Evolutionary conservation across 2,113 vertebrate genomes (phyloP), one percentile per base, ranked within the genome.

Genomic region (Lycaon pictus): DNA sequence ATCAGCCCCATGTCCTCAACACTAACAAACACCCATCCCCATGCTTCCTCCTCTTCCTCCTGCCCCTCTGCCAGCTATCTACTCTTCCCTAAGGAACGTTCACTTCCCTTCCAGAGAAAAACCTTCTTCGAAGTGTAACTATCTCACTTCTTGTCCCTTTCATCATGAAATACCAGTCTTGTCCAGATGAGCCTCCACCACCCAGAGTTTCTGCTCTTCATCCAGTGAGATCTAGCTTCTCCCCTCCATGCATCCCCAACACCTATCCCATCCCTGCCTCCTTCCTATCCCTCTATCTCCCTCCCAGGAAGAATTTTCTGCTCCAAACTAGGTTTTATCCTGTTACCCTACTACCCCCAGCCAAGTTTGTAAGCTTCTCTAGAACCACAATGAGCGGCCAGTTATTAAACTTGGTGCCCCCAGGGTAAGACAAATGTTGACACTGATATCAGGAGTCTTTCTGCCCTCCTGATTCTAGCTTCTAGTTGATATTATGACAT

Each of bases 21-120:
- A 17, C 60, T 76, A 27, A 37, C 58, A 88, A 74, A 74, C 27
- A 77, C 25, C 19, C 13, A 11, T 63, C 32, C 22, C 37, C 35
- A 74, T 1, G 11, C 29, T 67, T 88, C 35, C 32, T 95, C 80
- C 72, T 86, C 83, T 60, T 77, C n/a, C 25, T 92, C 71, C 27
- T 32, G 65, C 11, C 62, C 43, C 12, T 56, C 35, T 32, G 74
- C 32, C 32, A 56, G 86, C 48, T 88, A 71, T 74, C 88, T 48
- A 19, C 51, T 93, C 55, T 79, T 95, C 48, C 48, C 51, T 63
- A n/a, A 63, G 53, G 53, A 94, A 60, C 2, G 13, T 27, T 90
- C 35, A 69, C 81, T 82, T 85, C 77, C n/a, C 43, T 90, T 93
- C 55, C 19, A n/a, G 77, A 89, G 93, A 94, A 53, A 55, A 63